Percentiles rank a stretch among this genome's conserved stretches.
phyloP scores from a whole-genome alignment of 2,797 vertebrate genomes.

The Mus minutoides region DNA sequence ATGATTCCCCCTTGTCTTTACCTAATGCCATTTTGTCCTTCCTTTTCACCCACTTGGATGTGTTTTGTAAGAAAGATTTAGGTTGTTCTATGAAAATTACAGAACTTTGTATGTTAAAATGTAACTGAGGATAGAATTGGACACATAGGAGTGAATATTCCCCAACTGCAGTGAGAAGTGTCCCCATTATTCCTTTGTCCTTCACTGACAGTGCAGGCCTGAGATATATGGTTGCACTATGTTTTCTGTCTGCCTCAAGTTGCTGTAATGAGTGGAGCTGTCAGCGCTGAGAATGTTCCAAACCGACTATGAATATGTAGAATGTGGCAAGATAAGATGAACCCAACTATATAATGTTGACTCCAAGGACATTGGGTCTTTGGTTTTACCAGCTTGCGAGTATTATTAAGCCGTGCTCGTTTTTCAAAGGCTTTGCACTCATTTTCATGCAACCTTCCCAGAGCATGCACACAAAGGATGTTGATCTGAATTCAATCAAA shows the following conservation, averaged over 20 bases:
- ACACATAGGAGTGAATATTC: not conserved
- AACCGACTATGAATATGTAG: conserved; percentile 78
- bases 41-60: not conserved
- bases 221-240: conserved; percentile 63
- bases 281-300: conserved; percentile 53
- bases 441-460: conserved; percentile 63
- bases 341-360: conserved; percentile 68
- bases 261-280: conserved; percentile 67
- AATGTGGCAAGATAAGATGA: conserved; percentile 71
- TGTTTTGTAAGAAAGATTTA: conserved; percentile 10
- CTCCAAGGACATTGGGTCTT: conserved; percentile 66
- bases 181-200: conserved; percentile 68
- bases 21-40: not conserved
- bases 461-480: conserved; percentile 43
- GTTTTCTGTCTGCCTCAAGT: conserved; percentile 66
- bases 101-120: not conserved
- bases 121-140: not conserved
- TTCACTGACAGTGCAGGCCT: conserved; percentile 61
- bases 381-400: conserved; percentile 42
- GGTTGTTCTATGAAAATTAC: conserved; percentile 1
- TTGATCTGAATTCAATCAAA: conserved; percentile 65
- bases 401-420: conserved; percentile 66
- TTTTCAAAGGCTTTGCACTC: conserved; percentile 71
- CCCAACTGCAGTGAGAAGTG: conserved; percentile 47
- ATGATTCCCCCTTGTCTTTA: not conserved